phyloP scores from a whole-genome alignment of 2,888 invertebrate genomes.

The Pheosia gnoma region DNA sequence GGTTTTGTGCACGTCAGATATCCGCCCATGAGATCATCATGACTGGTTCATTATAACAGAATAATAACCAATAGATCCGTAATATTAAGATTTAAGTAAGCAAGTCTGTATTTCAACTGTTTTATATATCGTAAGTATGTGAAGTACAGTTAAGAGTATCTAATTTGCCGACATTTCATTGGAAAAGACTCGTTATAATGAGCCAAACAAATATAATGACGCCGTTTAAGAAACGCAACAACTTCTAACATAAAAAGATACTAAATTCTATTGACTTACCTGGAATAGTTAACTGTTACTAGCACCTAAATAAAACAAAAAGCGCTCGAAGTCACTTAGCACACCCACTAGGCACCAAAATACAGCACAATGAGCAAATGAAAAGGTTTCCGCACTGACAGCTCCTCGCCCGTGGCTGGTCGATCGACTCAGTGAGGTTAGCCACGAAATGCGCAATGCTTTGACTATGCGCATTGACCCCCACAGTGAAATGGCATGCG shows the following conservation, averaged over 20 bases:
- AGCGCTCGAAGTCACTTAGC: constrained; percentile 65
- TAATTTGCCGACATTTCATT: neutral
- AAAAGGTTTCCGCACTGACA: constrained; percentile 69
- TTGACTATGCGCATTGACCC: constrained; percentile 82
- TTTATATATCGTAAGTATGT: neutral
- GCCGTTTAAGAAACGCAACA: constrained; percentile 1
- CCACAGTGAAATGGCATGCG: constrained; percentile 72
- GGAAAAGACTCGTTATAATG: neutral
- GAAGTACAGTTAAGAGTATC: neutral
- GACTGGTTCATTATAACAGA: constrained; percentile 21
- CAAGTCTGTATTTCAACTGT: neutral
- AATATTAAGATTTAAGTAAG: neutral
- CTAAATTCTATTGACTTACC: constrained; percentile 53
- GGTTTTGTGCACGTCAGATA: constrained; percentile 31
- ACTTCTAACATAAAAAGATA: constrained; percentile 6
- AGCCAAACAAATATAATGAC: neutral
- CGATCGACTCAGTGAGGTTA: constrained; percentile 77
- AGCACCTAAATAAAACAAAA: constrained; percentile 63
- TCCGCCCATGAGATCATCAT: constrained; percentile 61
- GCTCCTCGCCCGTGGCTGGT: constrained; percentile 50
- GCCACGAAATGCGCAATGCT: constrained; percentile 80
- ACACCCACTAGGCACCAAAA: constrained; percentile 79
- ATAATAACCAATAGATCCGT: neutral
- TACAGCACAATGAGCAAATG: constrained; percentile 68
- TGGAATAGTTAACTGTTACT: constrained; percentile 59